Conservation (phyloP, 2,888 invertebrate genomes). For the Esperia sulphurella region DNA sequence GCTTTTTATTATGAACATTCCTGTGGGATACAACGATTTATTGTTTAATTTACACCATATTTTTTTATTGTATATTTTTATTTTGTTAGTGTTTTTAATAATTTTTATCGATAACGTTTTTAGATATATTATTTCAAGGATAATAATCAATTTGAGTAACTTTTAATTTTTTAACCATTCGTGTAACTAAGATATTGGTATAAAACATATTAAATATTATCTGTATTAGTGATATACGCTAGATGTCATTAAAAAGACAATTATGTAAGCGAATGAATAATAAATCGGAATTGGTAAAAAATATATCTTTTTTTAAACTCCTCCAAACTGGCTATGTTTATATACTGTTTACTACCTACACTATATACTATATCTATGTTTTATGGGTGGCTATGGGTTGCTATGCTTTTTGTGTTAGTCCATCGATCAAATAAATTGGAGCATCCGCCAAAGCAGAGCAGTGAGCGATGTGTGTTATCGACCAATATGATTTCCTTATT, state of each 20-base stretch:
- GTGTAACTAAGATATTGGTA: neutral
- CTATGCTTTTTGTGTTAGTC: too few species aligned
- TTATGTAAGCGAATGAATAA: slow-evolving; percentile 58
- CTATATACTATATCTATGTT: neutral
- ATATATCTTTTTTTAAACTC: slow-evolving; percentile 22
- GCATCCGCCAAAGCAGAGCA: too few species aligned
- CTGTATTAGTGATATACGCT: slow-evolving; percentile 41
- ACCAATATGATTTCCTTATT: too few species aligned
- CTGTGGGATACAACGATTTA: slow-evolving; percentile 67
- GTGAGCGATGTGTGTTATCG: too few species aligned
- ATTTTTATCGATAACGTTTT: slow-evolving; percentile 31
- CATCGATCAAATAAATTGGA: too few species aligned
- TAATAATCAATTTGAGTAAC: slow-evolving; percentile 8
- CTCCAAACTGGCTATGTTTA: neutral
- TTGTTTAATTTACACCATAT: slow-evolving; percentile 40
- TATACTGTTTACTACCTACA: neutral
- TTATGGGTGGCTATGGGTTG: too few species aligned
- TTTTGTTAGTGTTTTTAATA: slow-evolving; percentile 65
- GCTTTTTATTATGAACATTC: slow-evolving; percentile 53
- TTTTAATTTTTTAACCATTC: slow-evolving; percentile 1
- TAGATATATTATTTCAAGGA: slow-evolving; percentile 30
- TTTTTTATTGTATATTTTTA: slow-evolving; percentile 66
- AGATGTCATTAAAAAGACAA: slow-evolving; percentile 44
- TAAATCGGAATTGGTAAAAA: slow-evolving; percentile 70
- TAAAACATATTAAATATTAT: neutral